Evolutionary conservation across 2,888 invertebrate species (phyloP), one percentile per base, ranked within the genome.

Genomic region (Rhamphomyia laevipes): DNA sequence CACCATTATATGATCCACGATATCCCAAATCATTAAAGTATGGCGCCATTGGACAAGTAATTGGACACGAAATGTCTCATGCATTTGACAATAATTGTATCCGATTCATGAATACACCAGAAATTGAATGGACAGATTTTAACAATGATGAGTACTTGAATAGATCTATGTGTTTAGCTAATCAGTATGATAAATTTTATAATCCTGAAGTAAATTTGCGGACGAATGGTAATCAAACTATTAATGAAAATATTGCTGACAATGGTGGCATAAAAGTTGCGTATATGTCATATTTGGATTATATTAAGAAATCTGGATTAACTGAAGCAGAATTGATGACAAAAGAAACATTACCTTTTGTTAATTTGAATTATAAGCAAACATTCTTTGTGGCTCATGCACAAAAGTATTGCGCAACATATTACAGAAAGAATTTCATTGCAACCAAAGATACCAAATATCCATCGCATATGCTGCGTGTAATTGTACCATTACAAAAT

Each of bases 41-140:
- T 13, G 51, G 46, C n/a, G 45, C 31, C 12, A 16, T 46, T 35
- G 51, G 51, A 35, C 43, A 49, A 12, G 41, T 44, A 21, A 44
- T 49, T 17, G 51, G 35, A 21, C 51, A 51, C 33, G 51, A 51
- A 38, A 43, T 50, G 27, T 46, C 46, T 1, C 50, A 50, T 44
- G 21, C 42, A 21, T 38, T 50, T 43, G 50, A 50, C 46, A 30
- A 43, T 16, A 37, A 40, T 43, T 40, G 43, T 31, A 9, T 21
- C n/a, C 35, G 27, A 27, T 23, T 35, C 11, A 33, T 23, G 17
- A 31, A 21, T 31, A 33, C 16, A 21, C 37, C 38, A 37, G 45
- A 5, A 17, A 35, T 18, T 12, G 23, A 4, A 30, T 46, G 40
- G 40, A 6, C 18, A 13, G 40, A 40, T 13, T 18, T 3, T 18